phyloP scores from a whole-genome alignment of 2,797 vertebrate genomes.

The Botia kubotai region DNA sequence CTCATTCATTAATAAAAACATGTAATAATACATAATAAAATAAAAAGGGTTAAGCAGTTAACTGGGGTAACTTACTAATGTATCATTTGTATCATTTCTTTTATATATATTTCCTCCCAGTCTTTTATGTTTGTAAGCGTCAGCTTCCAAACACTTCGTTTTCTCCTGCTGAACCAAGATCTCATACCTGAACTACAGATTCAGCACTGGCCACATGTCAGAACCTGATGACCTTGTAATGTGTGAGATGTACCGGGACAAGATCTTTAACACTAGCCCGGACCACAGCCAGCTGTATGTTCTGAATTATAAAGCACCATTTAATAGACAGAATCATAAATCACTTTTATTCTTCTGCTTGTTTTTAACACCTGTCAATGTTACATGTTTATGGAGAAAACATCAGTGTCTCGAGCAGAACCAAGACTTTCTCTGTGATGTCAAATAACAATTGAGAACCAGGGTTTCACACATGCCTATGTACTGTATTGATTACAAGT shows the following conservation, averaged over 20 bases:
- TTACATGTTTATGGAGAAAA: too few relatives aligned
- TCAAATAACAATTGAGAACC: neutral
- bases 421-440: neutral
- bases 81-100: too few relatives aligned
- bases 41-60: too few relatives aligned
- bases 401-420: neutral
- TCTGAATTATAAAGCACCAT: neutral
- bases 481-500: neutral
- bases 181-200: neutral
- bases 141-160: too few relatives aligned
- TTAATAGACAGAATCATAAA: neutral
- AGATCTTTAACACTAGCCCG: slow-evolving; percentile 68
- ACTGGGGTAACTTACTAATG: too few relatives aligned
- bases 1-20: too few relatives aligned
- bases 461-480: neutral
- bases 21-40: too few relatives aligned
- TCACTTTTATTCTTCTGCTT: neutral
- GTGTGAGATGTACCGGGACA: too few relatives aligned
- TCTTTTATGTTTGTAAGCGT: too few relatives aligned
- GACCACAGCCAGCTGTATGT: slow-evolving; percentile 65
- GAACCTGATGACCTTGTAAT: slow-evolving; percentile 50
- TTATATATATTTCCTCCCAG: too few relatives aligned
- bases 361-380: neutral
- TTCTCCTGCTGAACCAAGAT: too few relatives aligned
- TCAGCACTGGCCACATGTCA: slow-evolving; percentile 29